Base-by-base conservation (phyloP, 2,888 invertebrate genomes). In the Megalurothrips usitatus region DNA sequence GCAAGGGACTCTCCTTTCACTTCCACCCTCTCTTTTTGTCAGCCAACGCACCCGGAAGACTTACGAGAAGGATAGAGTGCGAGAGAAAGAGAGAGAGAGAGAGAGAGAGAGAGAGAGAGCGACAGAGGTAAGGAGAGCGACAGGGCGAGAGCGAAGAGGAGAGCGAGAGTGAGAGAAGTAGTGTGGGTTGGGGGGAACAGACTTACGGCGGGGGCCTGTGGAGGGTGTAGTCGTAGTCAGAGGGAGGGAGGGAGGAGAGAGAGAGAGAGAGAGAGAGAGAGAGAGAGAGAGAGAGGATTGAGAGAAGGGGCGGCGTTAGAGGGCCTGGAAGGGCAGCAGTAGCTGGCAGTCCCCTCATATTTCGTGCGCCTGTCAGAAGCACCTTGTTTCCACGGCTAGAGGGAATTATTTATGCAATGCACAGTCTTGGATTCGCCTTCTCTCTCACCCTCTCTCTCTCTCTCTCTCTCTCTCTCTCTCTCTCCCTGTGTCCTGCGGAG, bases 351-450 rank as follows among this genome's bases (percentile, higher is more conserved):
- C 68, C 23, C 68, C 68, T 75, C 68, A 75, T 75, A 75, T 75
- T 75, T 75, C 68, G 68, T 75, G 68, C 68, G 68, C 68, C 68
- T 75, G 68, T 75, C 68, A 75, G 68, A 75, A 75, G 26, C 68
- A 75, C 68, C 68, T 75, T 75, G 68, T 75, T 75, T 75, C 68
- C 68, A 75, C 68, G 68, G 26, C 68, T 12, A 75, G 68, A 75
- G 68, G 68, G 68, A 75, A 75, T 75, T 75, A 75, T 75, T 75
- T 75, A 75, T 75, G 68, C 68, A 75, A 75, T 75, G 68, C 26
- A 26, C 68, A 75, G 68, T 75, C 68, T 75, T 75, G 68, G 68
- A 75, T 75, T 75, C 68, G 9, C 68, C 68, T 12, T 26, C 68
- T 26, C 58, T 23, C 26, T 68, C 68, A 6, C 68, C 6, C 68